Evolutionary conservation across 2,888 invertebrate species (phyloP).

Genomic region (Adelphocoris suturalis): DNA sequence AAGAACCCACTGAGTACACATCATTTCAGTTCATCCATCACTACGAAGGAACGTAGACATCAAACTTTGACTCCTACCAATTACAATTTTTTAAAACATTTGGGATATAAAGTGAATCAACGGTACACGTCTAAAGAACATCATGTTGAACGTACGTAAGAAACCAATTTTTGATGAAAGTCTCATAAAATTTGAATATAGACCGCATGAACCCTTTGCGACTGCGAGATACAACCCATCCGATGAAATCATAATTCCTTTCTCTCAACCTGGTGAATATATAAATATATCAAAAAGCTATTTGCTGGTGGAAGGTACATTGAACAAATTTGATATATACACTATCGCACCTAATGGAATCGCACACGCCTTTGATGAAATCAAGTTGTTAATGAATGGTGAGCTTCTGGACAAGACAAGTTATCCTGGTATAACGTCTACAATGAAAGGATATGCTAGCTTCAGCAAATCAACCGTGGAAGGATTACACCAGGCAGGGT

Average conservation of each 20-base stretch:
- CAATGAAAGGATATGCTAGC: constrained; percentile 62
- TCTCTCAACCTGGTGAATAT: neutral
- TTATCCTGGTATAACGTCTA: constrained; percentile 62
- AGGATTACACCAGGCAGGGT: constrained; percentile 42
- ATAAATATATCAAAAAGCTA: neutral
- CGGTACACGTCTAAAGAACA: neutral
- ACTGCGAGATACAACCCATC: neutral
- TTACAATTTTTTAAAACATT: neutral
- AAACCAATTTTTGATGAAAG: neutral
- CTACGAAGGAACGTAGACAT: neutral
- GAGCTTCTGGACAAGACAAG: constrained; percentile 49
- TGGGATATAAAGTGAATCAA: neutral
- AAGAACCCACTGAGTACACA: neutral
- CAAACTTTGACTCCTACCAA: neutral
- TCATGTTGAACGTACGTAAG: neutral
- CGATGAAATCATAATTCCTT: neutral
- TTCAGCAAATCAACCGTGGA: neutral
- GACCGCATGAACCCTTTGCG: neutral
- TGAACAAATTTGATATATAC: neutral
- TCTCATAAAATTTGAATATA: neutral
- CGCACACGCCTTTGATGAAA: neutral
- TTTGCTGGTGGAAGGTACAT: neutral
- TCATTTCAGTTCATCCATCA: neutral
- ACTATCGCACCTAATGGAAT: neutral
- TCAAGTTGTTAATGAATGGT: neutral